A percentile compares a stretch with the other conserved stretches of the same genome.
Conservation (phyloP, 1,140 invertebrate genomes). For the Araneus ventricosus region DNA sequence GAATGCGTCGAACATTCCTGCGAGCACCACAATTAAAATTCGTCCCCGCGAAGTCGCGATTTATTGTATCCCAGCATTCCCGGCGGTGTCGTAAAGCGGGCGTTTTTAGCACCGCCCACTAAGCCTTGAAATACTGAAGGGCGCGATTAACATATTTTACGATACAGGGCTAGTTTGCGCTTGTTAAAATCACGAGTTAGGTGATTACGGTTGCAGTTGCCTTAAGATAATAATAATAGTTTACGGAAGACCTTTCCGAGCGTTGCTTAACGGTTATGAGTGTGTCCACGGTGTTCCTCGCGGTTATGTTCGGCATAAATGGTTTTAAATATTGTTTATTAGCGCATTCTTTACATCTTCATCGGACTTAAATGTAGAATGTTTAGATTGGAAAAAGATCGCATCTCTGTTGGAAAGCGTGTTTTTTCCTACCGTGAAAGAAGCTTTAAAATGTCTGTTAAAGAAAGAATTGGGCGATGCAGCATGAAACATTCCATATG, state of each 20-base stretch:
- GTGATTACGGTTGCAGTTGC: background rate
- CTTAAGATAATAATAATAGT: background rate
- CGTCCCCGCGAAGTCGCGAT: background rate
- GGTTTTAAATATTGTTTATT: slow-evolving; percentile 3
- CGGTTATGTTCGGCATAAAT: background rate
- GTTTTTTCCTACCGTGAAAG: no score
- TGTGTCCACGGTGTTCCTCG: background rate
- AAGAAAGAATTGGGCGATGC: no score
- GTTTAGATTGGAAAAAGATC: background rate
- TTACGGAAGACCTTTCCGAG: background rate
- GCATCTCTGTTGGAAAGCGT: no score
- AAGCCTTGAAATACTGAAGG: background rate
- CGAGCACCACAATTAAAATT: background rate
- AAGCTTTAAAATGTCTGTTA: no score
- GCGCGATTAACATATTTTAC: slow-evolving; percentile 24
- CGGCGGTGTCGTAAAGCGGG: background rate
- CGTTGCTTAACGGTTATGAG: background rate
- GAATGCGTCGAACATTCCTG: background rate
- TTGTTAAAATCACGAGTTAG: slow-evolving; percentile 24
- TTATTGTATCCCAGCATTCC: background rate
- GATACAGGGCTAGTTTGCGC: background rate
- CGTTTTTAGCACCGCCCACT: slow-evolving; percentile 27
- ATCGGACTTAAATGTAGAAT: background rate
- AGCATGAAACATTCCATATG: no score
- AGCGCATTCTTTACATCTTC: background rate